Evolutionary conservation across 2,113 vertebrate species (phyloP).

Genomic region (Chamaetylas fuelleborni): DNA sequence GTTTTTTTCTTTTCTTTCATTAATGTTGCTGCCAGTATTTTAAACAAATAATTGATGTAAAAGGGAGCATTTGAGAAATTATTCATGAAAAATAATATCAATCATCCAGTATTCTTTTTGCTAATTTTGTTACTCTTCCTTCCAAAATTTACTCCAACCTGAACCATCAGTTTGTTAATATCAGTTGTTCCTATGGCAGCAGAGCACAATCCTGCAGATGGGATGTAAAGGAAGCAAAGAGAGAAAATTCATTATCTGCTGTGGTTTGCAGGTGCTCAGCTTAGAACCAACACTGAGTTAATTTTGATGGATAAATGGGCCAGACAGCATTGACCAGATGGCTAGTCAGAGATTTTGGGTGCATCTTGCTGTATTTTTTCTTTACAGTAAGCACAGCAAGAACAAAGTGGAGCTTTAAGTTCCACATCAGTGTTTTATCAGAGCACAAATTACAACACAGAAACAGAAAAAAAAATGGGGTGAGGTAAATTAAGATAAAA

Average conservation of each 20-base stretch:
- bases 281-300: not conserved
- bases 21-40: not conserved
- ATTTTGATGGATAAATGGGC: constrained; percentile 17
- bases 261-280: not conserved
- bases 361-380: not conserved
- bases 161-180: not conserved
- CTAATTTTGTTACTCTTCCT: not conserved
- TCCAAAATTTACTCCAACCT: not conserved
- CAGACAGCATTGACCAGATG: constrained; percentile 2
- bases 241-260: not conserved
- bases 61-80: not conserved
- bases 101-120: not conserved
- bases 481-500: not conserved
- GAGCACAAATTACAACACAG: not conserved
- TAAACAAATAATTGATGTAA: not conserved
- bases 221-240: not conserved
- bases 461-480: not conserved
- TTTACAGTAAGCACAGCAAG: not conserved
- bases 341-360: not conserved
- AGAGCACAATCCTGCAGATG: not conserved
- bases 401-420: not conserved
- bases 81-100: not conserved
- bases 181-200: not conserved
- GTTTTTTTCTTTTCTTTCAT: not conserved
- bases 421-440: not conserved